phyloP scores from a whole-genome alignment of 2,888 invertebrate genomes.

The Panzeria rudis region DNA sequence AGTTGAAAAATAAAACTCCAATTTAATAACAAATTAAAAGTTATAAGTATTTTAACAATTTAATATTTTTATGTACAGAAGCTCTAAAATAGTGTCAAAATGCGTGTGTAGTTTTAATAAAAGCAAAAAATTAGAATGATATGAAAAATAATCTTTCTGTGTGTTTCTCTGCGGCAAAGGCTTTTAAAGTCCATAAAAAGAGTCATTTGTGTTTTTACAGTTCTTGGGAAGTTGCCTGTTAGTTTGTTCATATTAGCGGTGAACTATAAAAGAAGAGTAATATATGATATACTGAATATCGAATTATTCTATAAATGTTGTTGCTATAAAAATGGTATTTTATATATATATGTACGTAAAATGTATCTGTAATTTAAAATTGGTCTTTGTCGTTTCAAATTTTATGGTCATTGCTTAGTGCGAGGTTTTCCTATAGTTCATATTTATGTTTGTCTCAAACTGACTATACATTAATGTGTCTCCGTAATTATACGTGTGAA shows the following conservation, averaged over 20 bases:
- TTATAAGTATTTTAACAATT: constrained; percentile 10
- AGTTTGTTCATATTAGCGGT: neutral
- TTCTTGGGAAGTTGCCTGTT: constrained; percentile 28
- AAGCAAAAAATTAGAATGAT: constrained; percentile 21
- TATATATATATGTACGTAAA: neutral
- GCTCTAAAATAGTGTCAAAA: constrained; percentile 50
- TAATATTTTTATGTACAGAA: constrained; percentile 40
- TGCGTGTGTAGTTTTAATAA: constrained; percentile 59
- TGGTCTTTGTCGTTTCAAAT: neutral
- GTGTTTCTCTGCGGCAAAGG: neutral
- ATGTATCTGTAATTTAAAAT: constrained; percentile 10
- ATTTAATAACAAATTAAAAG: neutral
- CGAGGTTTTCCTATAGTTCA: neutral
- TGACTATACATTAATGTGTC: constrained; percentile 44
- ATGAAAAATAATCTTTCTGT: neutral
- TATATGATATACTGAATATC: neutral
- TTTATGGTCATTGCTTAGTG: neutral
- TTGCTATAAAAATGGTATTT: neutral
- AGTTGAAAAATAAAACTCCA: no score
- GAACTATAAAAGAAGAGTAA: constrained; percentile 9
- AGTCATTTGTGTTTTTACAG: constrained; percentile 9
- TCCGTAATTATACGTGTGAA: constrained; percentile 71
- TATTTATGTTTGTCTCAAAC: constrained; percentile 30
- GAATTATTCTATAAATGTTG: constrained; percentile 26
- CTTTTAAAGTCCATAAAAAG: constrained; percentile 11